Base-by-base conservation (phyloP, 2,113 vertebrate genomes). In the Terrapene triunguis region DNA sequence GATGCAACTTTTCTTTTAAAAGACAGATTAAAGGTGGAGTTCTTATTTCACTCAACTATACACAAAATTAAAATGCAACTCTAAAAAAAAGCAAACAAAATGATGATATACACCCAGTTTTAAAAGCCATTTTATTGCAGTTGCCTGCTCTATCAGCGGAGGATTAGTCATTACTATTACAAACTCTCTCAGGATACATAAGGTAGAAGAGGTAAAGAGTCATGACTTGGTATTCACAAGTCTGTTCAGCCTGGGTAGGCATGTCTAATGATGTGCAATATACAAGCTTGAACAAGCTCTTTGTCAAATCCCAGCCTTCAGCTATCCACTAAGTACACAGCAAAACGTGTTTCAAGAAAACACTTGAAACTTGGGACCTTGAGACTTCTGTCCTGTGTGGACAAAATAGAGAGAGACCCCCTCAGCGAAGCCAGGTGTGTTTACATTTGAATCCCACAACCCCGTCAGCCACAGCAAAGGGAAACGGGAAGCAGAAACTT, bases 101-200 rank as follows among this genome's bases (percentile, higher is more conserved):
- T 6, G 42, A 19, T 8, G 6, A 51, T 55, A 14, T 54, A 25
- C 59, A 24, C 17, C 57, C 10, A 17, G 24, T 62, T 25, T 6
- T 11, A n/a, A 82, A 51, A 74, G n/a, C 55, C 27, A 29, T 42
- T 42, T 19, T 17, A 0, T 9, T 19, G n/a, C 48, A n/a, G 24
- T 13, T 13, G 24, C 1, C 35, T 19, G 6, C 11, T 16, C 11
- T 14, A 25, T 1, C n/a, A 27, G 27, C 38, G 17, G 78, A 1
- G 1, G 4, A 44, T 51, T 21, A 57, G 42, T 1, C 22, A 35
- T 10, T 1, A 80, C 1, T 17, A 35, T 0, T 8, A 0, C 25
- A 6, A 27, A 11, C 78, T 55, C 35, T 53, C 27, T 76, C 69
- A 5, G 1, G 11, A 9, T 42, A 10, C 5, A 50, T 35, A 3